Base-by-base conservation (phyloP, 1,140 invertebrate genomes). In the Musca domestica region DNA sequence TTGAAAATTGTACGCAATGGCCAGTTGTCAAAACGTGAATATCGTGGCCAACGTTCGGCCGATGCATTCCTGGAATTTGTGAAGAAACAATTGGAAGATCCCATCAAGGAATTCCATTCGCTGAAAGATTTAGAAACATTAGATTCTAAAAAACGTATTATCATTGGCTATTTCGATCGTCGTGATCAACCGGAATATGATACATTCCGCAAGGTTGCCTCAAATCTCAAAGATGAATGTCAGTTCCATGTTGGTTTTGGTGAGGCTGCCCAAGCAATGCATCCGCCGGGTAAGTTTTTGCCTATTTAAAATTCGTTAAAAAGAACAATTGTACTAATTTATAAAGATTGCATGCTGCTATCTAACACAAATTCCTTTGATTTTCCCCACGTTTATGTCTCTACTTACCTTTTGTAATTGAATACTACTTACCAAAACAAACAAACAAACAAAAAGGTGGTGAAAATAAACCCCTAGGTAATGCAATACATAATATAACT, bases 1-100 rank as follows among this genome's bases (percentile, higher is more conserved):
- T 83, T 99, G 41, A 99, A 99, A 85, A 83, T 99, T 19, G 93
- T 99, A 76, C 87, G 94, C 30, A 97, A 97, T 88, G 98, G 98
- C 1, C 88, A 96, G 75, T 87, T 94, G 9, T 88, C 91, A 1
- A 99, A 99, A 83, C 89, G 92, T 75, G 98, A 99, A 83, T 99
- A 98, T 76, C 87, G 98, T 76, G 96, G 87, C 12, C 86, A 87
- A 74, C 76, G 87, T 10, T 87, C 86, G 34, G 83, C 84, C 0
- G 87, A 99, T 67, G 95, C 97, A 0, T 92, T 99, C 75, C 84
- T 91, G 3, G 88, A 90, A 47, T 98, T 93, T 84, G 88, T 98
- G 7, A 89, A 87, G 68, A 95, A 98, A 73, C 94, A 99, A 75
- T 79, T 99, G 17, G 92, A 92, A 81, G 94, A 96, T 85, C 92